phyloP scores from a whole-genome alignment of 2,113 vertebrate species.

The Triplophysa dalaica region DNA sequence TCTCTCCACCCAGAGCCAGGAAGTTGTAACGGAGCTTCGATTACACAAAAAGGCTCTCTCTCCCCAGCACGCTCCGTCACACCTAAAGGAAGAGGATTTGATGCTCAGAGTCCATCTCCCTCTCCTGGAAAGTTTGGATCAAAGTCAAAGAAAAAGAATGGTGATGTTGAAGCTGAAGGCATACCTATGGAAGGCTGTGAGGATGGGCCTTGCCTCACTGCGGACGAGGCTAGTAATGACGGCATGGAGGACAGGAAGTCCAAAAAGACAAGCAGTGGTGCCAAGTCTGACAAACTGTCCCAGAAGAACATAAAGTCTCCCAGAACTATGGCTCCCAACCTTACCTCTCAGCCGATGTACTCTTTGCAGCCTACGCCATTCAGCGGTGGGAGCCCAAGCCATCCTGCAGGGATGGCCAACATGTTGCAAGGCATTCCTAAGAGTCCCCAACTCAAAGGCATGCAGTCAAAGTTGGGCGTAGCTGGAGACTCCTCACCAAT shows the following conservation, averaged over 20 bases:
- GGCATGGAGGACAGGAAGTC: constrained; percentile 92
- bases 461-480: constrained; percentile 89
- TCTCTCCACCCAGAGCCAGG: constrained; percentile 83
- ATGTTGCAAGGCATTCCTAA: constrained; percentile 92
- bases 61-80: constrained; percentile 93
- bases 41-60: constrained; percentile 90
- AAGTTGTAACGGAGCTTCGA: constrained; percentile 87
- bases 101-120: constrained; percentile 91
- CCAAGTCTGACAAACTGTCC: constrained; percentile 86
- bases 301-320: constrained; percentile 93
- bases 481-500: constrained; percentile 86
- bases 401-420: constrained; percentile 79
- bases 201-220: constrained; percentile 84
- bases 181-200: constrained; percentile 87
- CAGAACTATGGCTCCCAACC: constrained; percentile 83
- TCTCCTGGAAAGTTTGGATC: constrained; percentile 89
- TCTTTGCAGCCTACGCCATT: constrained; percentile 83
- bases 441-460: constrained; percentile 93
- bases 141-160: constrained; percentile 93
- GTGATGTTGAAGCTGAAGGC: constrained; percentile 83
- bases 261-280: constrained; percentile 79
- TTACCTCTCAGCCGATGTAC: constrained; percentile 87
- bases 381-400: constrained; percentile 83
- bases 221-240: constrained; percentile 91
- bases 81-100: constrained; percentile 91